A percentile compares a stretch with the other conserved stretches of the same genome.
Evolutionary conservation across 2,113 vertebrate species (phyloP).

Genomic region (Shinisaurus crocodilurus): DNA sequence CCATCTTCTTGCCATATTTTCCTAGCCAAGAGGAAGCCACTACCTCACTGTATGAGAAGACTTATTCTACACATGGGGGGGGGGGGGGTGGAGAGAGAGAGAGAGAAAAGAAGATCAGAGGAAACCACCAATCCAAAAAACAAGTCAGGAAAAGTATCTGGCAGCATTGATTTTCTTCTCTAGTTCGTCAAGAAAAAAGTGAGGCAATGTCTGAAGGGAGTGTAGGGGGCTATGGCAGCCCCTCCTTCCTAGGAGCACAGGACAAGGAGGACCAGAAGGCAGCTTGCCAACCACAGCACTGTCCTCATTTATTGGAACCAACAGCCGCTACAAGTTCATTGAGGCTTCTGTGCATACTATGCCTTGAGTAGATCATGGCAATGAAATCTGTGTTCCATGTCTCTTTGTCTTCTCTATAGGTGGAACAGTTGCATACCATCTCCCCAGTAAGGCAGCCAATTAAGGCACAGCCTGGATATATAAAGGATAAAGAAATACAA

Average conservation of each 20-base stretch:
- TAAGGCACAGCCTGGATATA: constrained; percentile 27
- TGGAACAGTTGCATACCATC: neutral
- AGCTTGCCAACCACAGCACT: neutral
- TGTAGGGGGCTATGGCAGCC: neutral
- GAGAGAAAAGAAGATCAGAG: too few relatives aligned
- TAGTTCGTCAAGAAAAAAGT: too few relatives aligned
- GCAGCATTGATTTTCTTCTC: neutral
- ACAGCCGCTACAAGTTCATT: neutral
- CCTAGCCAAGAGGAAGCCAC: neutral
- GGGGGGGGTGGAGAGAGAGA: too few relatives aligned
- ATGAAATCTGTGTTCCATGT: neutral
- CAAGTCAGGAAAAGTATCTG: too few relatives aligned
- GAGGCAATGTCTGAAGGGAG: neutral
- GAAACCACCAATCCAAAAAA: neutral
- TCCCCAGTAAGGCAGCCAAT: constrained; percentile 25
- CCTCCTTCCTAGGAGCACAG: neutral
- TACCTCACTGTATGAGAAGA: neutral
- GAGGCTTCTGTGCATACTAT: neutral
- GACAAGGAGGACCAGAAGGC: neutral
- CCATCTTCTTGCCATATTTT: neutral
- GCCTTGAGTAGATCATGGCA: neutral
- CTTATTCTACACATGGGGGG: neutral
- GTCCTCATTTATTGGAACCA: neutral
- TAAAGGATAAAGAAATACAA: constrained; percentile 33
- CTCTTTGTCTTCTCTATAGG: constrained; percentile 2